Conservation (phyloP, 2,797 vertebrate species). For the Staurois parvus region DNA sequence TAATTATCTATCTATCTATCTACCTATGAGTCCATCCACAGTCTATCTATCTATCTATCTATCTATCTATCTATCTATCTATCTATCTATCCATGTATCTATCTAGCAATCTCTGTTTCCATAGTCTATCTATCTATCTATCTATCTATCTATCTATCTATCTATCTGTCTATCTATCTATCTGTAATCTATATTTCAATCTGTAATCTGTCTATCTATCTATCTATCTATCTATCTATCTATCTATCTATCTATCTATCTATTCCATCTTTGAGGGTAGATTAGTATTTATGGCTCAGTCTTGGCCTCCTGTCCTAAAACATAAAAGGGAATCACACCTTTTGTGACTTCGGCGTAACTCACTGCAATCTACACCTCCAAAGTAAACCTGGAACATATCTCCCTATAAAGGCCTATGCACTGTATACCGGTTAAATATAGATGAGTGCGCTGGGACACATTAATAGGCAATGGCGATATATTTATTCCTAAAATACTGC, state of each 20-base stretch:
- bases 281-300: slow-evolving; percentile 13
- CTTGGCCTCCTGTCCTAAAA: background rate
- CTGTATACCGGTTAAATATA: slow-evolving; percentile 30
- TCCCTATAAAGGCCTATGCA: slow-evolving; percentile 15
- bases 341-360: background rate
- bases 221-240: background rate
- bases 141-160: background rate
- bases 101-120: too few relatives aligned
- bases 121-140: background rate
- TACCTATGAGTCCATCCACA: background rate
- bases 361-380: background rate
- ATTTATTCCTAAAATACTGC: slow-evolving; percentile 6
- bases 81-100: background rate
- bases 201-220: background rate
- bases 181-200: background rate
- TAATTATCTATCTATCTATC: background rate
- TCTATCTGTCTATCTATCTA: background rate
- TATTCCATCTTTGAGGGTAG: background rate
- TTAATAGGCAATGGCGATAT: slow-evolving; percentile 12
- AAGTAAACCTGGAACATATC: slow-evolving; percentile 10
- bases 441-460: slow-evolving; percentile 23
- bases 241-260: background rate
- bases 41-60: too few relatives aligned
- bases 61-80: background rate
- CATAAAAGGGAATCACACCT: background rate